These are phyloP conservation scores for Drosophila cognata DNA, from an alignment of 2,888 invertebrate species.

Conservation along the genomic window DNA sequence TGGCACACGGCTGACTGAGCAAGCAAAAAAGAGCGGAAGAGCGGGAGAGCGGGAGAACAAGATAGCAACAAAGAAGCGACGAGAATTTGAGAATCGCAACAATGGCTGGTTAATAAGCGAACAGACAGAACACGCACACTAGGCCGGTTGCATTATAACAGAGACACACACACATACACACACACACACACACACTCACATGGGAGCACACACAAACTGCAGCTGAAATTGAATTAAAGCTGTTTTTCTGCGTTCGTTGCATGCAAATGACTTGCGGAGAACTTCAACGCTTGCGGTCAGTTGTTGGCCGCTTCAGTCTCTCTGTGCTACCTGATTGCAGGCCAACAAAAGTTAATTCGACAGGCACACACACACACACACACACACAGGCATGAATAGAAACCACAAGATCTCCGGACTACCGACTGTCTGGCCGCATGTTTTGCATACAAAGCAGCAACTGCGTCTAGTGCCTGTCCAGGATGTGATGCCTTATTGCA, in stretches of 20 bases:
- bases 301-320: slow-evolving; percentile 8
- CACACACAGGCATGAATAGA: slow-evolving; percentile 13
- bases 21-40: neutral
- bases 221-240: slow-evolving; percentile 74
- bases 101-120: slow-evolving; percentile 70
- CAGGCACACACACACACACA: slow-evolving; percentile 23
- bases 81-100: slow-evolving; percentile 28
- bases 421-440: slow-evolving; percentile 53
- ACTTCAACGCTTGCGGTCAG: slow-evolving; percentile 59
- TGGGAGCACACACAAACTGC: slow-evolving; percentile 16
- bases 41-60: neutral
- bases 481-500: slow-evolving; percentile 63
- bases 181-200: slow-evolving; percentile 11
- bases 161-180: neutral
- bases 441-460: slow-evolving; percentile 71
- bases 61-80: slow-evolving; percentile 6
- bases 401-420: slow-evolving; percentile 18
- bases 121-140: slow-evolving; percentile 12
- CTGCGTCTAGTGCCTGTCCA: slow-evolving; percentile 38
- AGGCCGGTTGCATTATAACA: slow-evolving; percentile 4
- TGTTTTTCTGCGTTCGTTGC: slow-evolving; percentile 66
- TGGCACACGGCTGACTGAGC: slow-evolving; percentile 25
- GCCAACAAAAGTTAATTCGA: slow-evolving; percentile 68
- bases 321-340: slow-evolving; percentile 48
- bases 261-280: slow-evolving; percentile 70